A percentile compares a stretch with the other conserved stretches of the same genome.
These are phyloP conservation scores for Nothoprocta pentlandii DNA, from an alignment of 2,113 vertebrate genomes.

Conservation along the genomic window DNA sequence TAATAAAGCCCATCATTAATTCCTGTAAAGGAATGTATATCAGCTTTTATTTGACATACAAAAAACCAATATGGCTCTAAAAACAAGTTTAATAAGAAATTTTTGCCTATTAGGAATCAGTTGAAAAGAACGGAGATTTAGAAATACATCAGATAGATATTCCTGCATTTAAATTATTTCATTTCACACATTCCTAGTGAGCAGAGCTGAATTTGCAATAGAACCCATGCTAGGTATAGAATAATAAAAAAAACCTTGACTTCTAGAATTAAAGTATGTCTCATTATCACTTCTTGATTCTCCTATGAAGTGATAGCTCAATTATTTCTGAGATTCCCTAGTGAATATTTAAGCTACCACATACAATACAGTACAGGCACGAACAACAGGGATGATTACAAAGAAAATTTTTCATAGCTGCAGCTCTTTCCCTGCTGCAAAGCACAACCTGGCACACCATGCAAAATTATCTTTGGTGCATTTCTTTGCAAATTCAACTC, in stretches of 20 bases:
- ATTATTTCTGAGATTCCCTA: conserved; percentile 4
- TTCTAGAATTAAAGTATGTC: background rate
- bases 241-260: background rate
- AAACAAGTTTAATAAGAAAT: background rate
- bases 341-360: background rate
- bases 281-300: conserved; percentile 22
- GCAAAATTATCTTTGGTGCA: background rate
- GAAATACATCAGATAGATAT: background rate
- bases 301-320: background rate
- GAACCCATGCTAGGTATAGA: background rate
- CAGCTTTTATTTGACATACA: conserved; percentile 4
- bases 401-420: background rate
- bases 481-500: background rate
- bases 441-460: background rate
- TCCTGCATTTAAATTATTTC: background rate
- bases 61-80: background rate
- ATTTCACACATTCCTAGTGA: background rate
- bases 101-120: background rate
- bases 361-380: background rate
- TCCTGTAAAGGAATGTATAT: background rate
- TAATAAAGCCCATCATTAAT: background rate
- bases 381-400: background rate
- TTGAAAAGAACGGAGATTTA: conserved; percentile 19
- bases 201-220: background rate
- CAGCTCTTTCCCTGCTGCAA: background rate